Conservation (phyloP, 2,797 vertebrate genomes). For the Eutrigla gurnardus region DNA sequence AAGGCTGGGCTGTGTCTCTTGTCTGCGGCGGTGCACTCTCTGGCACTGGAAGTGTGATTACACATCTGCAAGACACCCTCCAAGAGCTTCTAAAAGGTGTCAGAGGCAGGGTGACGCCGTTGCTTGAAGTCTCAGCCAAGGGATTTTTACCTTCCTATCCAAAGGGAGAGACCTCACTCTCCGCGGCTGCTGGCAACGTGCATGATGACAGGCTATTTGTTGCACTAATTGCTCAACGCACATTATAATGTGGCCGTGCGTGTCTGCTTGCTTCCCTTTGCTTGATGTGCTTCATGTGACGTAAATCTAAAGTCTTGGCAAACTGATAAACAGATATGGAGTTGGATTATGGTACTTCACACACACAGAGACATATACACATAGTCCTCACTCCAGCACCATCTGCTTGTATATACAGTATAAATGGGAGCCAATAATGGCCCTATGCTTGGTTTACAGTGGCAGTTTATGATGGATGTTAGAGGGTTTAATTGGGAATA, state of each 20-base stretch:
- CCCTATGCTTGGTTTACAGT: conserved; percentile 70
- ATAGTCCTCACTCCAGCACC: conserved; percentile 49
- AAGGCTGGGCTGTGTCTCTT: conserved; percentile 78
- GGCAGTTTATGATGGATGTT: conserved; percentile 81
- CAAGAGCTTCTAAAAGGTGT: conserved; percentile 73
- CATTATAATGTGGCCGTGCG: conserved; percentile 19
- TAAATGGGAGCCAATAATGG: conserved; percentile 80
- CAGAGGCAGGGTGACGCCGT: conserved; percentile 49
- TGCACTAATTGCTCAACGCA: conserved; percentile 40
- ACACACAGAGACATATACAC: conserved; percentile 1
- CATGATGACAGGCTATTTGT: conserved; percentile 46
- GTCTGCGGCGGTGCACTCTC: conserved; percentile 59
- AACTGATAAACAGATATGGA: conserved; percentile 44
- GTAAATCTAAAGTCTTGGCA: conserved; percentile 54
- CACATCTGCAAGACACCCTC: conserved; percentile 70
- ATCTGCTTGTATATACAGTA: conserved; percentile 73
- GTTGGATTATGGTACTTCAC: conserved; percentile 31
- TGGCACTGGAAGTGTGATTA: conserved; percentile 67
- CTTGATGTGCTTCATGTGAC: conserved; percentile 34
- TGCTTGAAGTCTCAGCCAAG: conserved; percentile 48
- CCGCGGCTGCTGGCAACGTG: conserved; percentile 2
- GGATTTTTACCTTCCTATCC: conserved; percentile 50
- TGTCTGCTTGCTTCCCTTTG: conserved; percentile 20
- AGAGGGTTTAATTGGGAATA: conserved; percentile 82
- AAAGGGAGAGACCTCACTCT: conserved; percentile 41